Evolutionary conservation across 2,888 invertebrate genomes (phyloP), one percentile per base, ranked within the genome.

Genomic region (Drosophila subquinaria): DNA sequence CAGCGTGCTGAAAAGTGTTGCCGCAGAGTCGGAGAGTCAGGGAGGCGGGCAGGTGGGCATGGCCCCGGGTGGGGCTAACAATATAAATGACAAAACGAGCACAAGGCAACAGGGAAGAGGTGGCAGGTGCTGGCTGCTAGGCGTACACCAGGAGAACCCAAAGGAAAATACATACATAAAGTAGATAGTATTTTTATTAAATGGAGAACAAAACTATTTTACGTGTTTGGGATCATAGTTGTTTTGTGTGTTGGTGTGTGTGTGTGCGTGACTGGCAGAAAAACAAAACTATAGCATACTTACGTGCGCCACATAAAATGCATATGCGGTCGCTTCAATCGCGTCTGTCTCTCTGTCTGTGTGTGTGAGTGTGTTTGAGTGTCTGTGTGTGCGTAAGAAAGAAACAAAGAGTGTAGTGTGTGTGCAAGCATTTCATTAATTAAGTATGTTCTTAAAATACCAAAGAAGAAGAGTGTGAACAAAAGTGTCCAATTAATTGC

Each of bases 201-300:
- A 90, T 88, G 87, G 89, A 67, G 73, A 86, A 85, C 86, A 89
- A 76, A 84, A 89, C 83, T 82, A 86, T 82, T 82, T 82, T 89
- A 89, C 89, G 84, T 82, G 87, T 77, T 67, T 69, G 76, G 70
- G 67, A 82, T 53, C 55, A 56, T 15, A 52, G 67, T 76, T 69
- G 53, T 23, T 23, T 2, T 23, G 10, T 59, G 17, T 40, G 30
- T 36, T 15, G 30, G 38, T 53, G 50, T 42, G 30, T 53, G 64
- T 75, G 71, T 71, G 45, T 64, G 68, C 73, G 64, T 78, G 81
- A 73, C 78, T 66, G 45, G 59, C 61, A 47, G 45, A 53, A 59
- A 70, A 63, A 60, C 67, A 81, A 75, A 81, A 69, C 38, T 72
- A 63, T 69, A 70, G 87, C 72, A 72, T 69, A 69, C 87, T 85